phyloP scores from a whole-genome alignment of 2,888 invertebrate species.

The Drosophila melanocephala region DNA sequence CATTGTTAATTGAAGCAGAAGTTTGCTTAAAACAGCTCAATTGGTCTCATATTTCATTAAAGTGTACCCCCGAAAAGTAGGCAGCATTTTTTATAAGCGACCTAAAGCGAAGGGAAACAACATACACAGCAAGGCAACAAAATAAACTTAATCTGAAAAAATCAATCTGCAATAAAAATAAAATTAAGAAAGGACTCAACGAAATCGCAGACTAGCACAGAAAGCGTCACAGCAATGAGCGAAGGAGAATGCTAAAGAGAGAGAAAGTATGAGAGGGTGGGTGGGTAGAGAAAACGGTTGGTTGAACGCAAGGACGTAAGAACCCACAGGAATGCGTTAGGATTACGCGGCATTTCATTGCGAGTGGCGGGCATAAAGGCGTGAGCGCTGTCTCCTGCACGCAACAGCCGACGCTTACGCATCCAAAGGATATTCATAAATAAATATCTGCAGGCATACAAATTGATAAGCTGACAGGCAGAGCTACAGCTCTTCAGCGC shows the following conservation, averaged over 20 bases:
- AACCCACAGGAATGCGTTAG: conserved; percentile 70
- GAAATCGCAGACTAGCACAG: conserved; percentile 47
- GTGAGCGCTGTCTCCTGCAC: conserved; percentile 34
- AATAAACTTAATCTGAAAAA: conserved; percentile 73
- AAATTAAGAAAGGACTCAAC: conserved; percentile 69
- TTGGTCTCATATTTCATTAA: conserved; percentile 42
- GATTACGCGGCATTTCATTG: conserved; percentile 71
- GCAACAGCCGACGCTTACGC: conserved; percentile 41
- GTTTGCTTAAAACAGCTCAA: conserved; percentile 36
- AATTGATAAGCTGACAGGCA: conserved; percentile 75
- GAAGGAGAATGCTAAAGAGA: conserved; percentile 3
- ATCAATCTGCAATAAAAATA: conserved; percentile 80
- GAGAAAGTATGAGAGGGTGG: conserved; percentile 3
- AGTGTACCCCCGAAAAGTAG: conserved; percentile 35
- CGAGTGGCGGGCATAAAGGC: conserved; percentile 54
- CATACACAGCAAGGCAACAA: conserved; percentile 32
- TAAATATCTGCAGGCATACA: conserved; percentile 79
- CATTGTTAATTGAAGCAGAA: conserved; percentile 66
- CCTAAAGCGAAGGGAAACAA: conserved; percentile 22
- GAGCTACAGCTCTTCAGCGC: conserved; percentile 24
- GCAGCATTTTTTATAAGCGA: conserved; percentile 35
- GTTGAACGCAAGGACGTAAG: conserved; percentile 32
- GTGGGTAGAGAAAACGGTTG: conserved; percentile 12
- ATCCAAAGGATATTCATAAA: conserved; percentile 77
- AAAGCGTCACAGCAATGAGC: conserved; percentile 12